A percentile compares a stretch with the other conserved stretches of the same genome.
phyloP scores from a whole-genome alignment of 2,888 invertebrate species.

The Chelonus formosanus region DNA sequence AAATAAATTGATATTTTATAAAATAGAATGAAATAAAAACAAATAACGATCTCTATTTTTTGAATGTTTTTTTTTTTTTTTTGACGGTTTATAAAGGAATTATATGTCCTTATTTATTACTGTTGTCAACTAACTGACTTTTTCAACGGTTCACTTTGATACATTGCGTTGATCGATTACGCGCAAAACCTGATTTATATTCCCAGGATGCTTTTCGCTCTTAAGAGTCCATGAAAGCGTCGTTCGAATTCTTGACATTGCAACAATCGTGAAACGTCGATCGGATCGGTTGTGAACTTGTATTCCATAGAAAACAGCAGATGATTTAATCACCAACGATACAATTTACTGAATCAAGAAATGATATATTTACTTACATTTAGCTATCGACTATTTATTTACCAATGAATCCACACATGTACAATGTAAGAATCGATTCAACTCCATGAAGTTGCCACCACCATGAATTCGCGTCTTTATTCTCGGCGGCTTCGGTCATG shows the following conservation, averaged over 20 bases:
- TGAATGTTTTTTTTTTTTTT: constrained; percentile 15
- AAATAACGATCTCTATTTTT: not conserved
- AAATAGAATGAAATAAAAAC: no score
- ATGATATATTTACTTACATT: no score
- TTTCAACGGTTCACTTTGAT: constrained; percentile 32
- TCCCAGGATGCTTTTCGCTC: constrained; percentile 39
- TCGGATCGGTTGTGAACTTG: not conserved
- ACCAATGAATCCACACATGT: no score
- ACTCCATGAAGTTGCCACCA: no score
- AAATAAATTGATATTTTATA: no score
- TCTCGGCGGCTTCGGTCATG: no score
- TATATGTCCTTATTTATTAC: constrained; percentile 28
- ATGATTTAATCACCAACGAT: not conserved
- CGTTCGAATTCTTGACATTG: constrained; percentile 28
- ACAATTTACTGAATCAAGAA: no score
- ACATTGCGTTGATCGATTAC: constrained; percentile 51
- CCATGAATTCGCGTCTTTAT: no score
- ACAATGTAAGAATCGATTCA: no score
- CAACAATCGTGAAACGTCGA: constrained; percentile 28
- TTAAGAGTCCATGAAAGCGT: constrained; percentile 27
- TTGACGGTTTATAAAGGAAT: constrained; percentile 16
- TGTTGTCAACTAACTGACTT: constrained; percentile 29
- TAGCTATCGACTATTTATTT: no score
- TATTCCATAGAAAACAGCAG: constrained; percentile 16
- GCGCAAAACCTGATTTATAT: constrained; percentile 50